Evolutionary conservation across 1,140 invertebrate species (phyloP), one percentile per base, ranked within the genome.

Genomic region (Coelopa frigida): DNA sequence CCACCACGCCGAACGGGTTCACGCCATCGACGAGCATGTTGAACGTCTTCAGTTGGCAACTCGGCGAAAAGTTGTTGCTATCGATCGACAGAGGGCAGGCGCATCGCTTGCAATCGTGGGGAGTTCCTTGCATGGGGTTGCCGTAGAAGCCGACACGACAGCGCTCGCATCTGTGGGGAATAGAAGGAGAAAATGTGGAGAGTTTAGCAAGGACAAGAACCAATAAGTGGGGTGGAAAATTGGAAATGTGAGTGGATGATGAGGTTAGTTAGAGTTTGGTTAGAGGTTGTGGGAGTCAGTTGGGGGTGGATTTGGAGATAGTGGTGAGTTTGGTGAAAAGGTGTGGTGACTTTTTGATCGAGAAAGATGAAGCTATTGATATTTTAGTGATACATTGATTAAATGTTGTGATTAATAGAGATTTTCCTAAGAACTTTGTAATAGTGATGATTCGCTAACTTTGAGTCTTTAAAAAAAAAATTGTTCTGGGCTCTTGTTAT

Each of bases 61-160:
- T 84, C 1, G 89, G 89, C 56, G 89, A 93, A 62, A 94, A 94
- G 68, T 94, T 92, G 65, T 94, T 94, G 1, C 78, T 72, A 0
- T 78, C 66, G 37, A 79, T 71, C 21, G 73, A 68, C 33, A 93
- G 69, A 0, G 94, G 94, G 71, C 94, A 97, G 3, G 85, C 86
- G 66, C 93, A 97, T 23, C 76, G 81, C 60, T 82, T 83, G 64
- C 94, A 97, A 48, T 89, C 88, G 31, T 82, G 73, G 4, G 78
- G 62, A 0, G 76, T 82, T 55, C 87, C 89, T 35, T 65, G 62
- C 39, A 66, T 21, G 1, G 93, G 84, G 67, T 97, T 85, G 10
- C 94, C 94, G 70, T 95, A 97, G 72, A 84, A 97, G 38, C 96
- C 96, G 10, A 78, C 71, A 6, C 81, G 72, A 70, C 96, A 99